Evolutionary conservation across 2,113 vertebrate species (phyloP).

Genomic region (Marmota monax): DNA sequence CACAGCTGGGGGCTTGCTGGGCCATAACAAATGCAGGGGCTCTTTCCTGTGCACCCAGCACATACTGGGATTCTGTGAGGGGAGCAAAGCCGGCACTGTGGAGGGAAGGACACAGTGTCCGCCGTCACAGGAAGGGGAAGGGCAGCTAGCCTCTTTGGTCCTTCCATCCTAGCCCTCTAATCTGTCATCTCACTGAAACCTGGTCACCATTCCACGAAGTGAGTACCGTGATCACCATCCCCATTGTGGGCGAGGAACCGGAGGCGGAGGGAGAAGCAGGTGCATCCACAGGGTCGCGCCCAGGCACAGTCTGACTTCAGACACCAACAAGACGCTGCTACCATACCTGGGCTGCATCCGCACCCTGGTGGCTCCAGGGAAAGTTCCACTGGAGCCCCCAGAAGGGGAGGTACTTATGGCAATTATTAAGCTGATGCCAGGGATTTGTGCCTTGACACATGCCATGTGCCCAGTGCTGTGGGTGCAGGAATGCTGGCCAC

Average conservation of each 20-base stretch:
- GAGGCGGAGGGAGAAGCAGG: not conserved
- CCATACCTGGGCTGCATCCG: not conserved
- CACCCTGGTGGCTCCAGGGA: not conserved
- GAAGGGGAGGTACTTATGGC: not conserved
- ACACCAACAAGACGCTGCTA: rapidly evolving
- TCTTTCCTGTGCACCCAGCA: not conserved
- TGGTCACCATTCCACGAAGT: too few species aligned
- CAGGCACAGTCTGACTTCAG: not conserved
- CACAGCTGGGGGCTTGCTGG: not conserved
- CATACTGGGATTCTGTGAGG: not conserved
- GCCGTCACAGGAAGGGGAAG: not conserved
- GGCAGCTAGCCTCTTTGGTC: not conserved
- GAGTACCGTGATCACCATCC: rapidly evolving
- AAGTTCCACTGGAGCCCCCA: not conserved
- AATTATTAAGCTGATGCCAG: too few species aligned
- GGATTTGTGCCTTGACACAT: not conserved
- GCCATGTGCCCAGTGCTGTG: not conserved
- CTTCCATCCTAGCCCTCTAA: not conserved
- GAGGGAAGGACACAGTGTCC: too few species aligned
- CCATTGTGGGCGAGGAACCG: not conserved
- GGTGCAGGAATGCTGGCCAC: not conserved
- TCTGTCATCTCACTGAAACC: too few species aligned
- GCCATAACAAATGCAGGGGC: not conserved
- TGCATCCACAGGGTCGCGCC: too few species aligned
- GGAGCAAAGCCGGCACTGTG: not conserved